phyloP scores from a whole-genome alignment of 2,797 vertebrate species.

The Gouania willdenowi region DNA sequence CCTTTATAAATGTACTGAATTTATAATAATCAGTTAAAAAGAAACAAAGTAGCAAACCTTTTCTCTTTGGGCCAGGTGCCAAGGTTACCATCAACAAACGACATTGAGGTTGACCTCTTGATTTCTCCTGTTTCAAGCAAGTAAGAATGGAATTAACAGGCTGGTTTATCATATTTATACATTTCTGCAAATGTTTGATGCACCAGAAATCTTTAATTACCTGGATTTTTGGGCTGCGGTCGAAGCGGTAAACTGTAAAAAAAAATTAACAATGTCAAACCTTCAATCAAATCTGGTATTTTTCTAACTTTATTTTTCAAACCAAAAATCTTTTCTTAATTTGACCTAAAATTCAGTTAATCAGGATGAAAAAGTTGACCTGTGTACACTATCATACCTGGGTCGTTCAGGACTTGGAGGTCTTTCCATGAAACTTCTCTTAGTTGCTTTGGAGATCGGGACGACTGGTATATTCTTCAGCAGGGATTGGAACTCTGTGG shows the following conservation, averaged over 20 bases:
- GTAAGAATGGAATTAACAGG: neutral
- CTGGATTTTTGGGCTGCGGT: slow-evolving; percentile 82
- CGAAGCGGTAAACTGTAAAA: slow-evolving; percentile 70
- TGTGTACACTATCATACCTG: slow-evolving; percentile 71
- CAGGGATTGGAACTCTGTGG: slow-evolving; percentile 68
- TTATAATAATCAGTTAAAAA: neutral
- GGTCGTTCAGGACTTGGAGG: slow-evolving; percentile 80
- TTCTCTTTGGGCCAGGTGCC: slow-evolving; percentile 98
- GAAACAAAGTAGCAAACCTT: slow-evolving; percentile 67
- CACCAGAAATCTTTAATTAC: slow-evolving; percentile 53
- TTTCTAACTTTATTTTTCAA: neutral
- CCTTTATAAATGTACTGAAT: too few relatives aligned
- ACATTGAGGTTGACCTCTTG: slow-evolving; percentile 94
- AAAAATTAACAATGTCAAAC: neutral
- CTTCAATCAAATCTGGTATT: neutral
- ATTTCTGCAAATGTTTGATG: neutral
- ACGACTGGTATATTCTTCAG: slow-evolving; percentile 73
- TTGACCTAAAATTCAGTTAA: too few relatives aligned
- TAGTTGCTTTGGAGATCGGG: slow-evolving; percentile 82
- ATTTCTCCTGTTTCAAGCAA: slow-evolving; percentile 82
- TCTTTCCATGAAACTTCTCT: slow-evolving; percentile 81
- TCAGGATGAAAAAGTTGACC: neutral
- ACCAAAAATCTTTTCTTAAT: neutral
- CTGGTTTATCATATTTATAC: neutral
- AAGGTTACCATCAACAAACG: slow-evolving; percentile 91